These are phyloP conservation scores for Leucosticte australis DNA, from an alignment of 2,113 vertebrate genomes.

Conservation along the genomic window DNA sequence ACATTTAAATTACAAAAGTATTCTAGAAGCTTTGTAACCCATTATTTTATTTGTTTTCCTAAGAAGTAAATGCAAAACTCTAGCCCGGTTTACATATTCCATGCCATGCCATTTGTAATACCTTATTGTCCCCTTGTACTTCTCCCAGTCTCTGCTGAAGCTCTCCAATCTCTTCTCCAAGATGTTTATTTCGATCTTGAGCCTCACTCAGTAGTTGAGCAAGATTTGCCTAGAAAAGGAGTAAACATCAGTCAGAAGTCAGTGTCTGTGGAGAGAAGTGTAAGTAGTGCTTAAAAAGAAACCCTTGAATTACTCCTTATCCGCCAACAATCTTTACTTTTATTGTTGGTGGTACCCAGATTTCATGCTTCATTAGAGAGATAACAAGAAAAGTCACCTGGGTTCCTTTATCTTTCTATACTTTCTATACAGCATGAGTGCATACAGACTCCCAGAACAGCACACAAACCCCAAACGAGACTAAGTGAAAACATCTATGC, in stretches of 20 bases:
- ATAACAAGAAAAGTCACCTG: not conserved
- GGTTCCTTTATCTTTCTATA: not conserved
- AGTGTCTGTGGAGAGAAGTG: not conserved
- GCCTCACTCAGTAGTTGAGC: conserved; percentile 89
- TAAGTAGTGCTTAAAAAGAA: not conserved
- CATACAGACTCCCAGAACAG: not conserved
- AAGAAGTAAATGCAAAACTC: not conserved
- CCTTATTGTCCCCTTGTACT: conserved; percentile 97
- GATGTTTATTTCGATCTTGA: conserved; percentile 84
- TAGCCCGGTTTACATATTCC: not conserved
- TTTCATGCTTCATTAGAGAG: not conserved
- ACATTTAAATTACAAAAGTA: not conserved
- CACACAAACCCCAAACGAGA: not conserved
- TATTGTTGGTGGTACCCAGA: not conserved
- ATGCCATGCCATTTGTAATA: conserved; percentile 36
- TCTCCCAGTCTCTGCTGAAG: conserved; percentile 90
- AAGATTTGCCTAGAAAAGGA: conserved; percentile 86
- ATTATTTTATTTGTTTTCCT: not conserved
- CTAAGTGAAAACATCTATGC: not conserved
- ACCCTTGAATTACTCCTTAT: not conserved
- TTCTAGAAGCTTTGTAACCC: not conserved
- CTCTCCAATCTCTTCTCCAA: conserved; percentile 91
- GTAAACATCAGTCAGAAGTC: not conserved
- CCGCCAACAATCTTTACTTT: not conserved
- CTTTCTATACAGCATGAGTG: not conserved